Evolutionary conservation across 2,888 invertebrate species (phyloP).

Genomic region (Didymodactylos carnosus): DNA sequence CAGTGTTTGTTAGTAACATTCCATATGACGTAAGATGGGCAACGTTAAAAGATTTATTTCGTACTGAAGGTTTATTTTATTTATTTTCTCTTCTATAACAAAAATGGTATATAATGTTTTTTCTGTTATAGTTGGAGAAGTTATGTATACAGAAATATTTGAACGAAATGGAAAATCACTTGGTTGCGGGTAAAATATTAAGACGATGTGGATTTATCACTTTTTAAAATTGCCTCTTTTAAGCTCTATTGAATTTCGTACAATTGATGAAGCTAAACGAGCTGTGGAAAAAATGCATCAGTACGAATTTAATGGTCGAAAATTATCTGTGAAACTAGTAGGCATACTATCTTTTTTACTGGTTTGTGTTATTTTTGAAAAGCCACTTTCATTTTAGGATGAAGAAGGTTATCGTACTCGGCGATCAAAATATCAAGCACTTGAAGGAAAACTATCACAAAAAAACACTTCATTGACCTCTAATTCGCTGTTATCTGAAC

Average conservation of each 20-base stretch:
- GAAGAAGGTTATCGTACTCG: background rate
- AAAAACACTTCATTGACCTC: too few species aligned
- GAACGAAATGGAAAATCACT: constrained; percentile 76
- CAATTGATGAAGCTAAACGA: constrained; percentile 60
- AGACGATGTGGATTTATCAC: background rate
- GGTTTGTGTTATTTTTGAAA: too few species aligned
- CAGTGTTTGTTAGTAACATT: constrained; percentile 75
- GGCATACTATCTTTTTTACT: too few species aligned
- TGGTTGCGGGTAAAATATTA: constrained; percentile 52
- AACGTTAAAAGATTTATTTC: constrained; percentile 79
- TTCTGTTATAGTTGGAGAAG: constrained; percentile 43
- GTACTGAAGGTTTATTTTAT: constrained; percentile 27
- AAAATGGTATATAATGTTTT: background rate
- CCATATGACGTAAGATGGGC: constrained; percentile 95
- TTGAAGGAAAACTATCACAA: background rate
- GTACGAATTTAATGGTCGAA: constrained; percentile 71
- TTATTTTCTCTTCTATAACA: too few species aligned
- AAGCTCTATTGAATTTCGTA: constrained; percentile 70
- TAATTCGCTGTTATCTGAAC: too few species aligned
- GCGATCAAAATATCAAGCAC: background rate
- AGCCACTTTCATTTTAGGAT: too few species aligned
- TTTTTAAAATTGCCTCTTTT: constrained; percentile 14
- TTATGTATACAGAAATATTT: constrained; percentile 78
- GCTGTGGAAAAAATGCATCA: constrained; percentile 85
- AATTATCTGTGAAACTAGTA: constrained; percentile 69